phyloP scores from a whole-genome alignment of 2,888 invertebrate genomes.

The Nymphalis polychloros region DNA sequence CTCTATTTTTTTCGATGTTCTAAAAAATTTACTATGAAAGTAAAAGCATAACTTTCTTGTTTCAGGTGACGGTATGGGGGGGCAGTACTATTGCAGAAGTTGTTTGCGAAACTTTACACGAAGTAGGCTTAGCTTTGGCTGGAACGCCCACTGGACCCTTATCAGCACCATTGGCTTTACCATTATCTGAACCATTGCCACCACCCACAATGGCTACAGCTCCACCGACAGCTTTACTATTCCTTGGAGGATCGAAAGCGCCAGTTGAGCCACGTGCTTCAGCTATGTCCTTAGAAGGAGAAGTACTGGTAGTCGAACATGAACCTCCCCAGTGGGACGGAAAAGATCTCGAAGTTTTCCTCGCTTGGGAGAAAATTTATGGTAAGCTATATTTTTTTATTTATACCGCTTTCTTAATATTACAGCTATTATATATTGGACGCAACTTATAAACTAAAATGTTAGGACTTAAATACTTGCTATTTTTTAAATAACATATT shows the following conservation, averaged over 20 bases:
- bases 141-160: slow-evolving; percentile 69
- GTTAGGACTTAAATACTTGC: too few relatives aligned
- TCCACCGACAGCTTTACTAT: slow-evolving; percentile 74
- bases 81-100: slow-evolving; percentile 74
- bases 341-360: slow-evolving; percentile 73
- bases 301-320: slow-evolving; percentile 83
- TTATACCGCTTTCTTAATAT: too few relatives aligned
- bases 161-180: slow-evolving; percentile 57
- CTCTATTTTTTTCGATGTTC: too few relatives aligned
- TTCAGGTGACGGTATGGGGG: slow-evolving; percentile 69
- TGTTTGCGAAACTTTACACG: slow-evolving; percentile 69
- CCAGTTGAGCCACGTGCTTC: slow-evolving; percentile 83
- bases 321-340: slow-evolving; percentile 80
- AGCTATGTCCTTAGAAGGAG: slow-evolving; percentile 82
- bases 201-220: slow-evolving; percentile 47
- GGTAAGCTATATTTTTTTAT: slow-evolving; percentile 50
- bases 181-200: slow-evolving; percentile 58
- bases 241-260: slow-evolving; percentile 84
- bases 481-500: too few relatives aligned
- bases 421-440: too few relatives aligned
- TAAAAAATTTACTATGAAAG: too few relatives aligned
- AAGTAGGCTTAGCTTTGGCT: slow-evolving; percentile 67
- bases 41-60: not conserved
- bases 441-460: too few relatives aligned
- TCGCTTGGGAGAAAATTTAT: slow-evolving; percentile 77